These are phyloP conservation scores for Mechanitis messenoides DNA, from an alignment of 2,888 invertebrate species.

Conservation along the genomic window DNA sequence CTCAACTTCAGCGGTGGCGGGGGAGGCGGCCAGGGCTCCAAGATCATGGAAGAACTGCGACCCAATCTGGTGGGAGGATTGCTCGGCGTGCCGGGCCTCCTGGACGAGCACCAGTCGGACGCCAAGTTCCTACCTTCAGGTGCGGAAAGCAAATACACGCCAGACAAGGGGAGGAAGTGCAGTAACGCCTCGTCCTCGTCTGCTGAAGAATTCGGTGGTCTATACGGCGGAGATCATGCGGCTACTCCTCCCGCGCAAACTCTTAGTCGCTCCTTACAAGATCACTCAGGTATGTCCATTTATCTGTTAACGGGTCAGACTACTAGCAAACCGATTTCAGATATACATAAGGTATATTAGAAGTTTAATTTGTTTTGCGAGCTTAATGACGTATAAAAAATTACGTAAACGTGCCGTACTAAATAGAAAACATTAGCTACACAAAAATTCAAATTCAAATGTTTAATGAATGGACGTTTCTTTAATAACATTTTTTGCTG, in stretches of 20 bases:
- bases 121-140: constrained; percentile 75
- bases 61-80: constrained; percentile 88
- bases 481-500: too few relatives aligned
- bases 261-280: constrained; percentile 74
- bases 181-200: constrained; percentile 86
- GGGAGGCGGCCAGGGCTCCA: constrained; percentile 82
- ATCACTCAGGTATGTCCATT: constrained; percentile 72
- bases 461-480: too few relatives aligned
- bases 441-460: too few relatives aligned
- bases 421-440: too few relatives aligned
- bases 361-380: too few relatives aligned
- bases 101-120: constrained; percentile 84
- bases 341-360: too few relatives aligned
- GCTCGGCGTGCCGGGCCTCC: constrained; percentile 85
- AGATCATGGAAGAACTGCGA: constrained; percentile 91
- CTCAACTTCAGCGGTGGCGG: constrained; percentile 86
- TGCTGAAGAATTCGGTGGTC: constrained; percentile 91
- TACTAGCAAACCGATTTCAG: not conserved
- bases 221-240: constrained; percentile 85
- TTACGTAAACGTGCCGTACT: too few relatives aligned
- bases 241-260: constrained; percentile 81
- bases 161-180: constrained; percentile 82
- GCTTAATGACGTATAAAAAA: too few relatives aligned
- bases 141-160: constrained; percentile 75
- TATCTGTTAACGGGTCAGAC: not conserved